Base-by-base conservation (phyloP, 1,140 invertebrate species). In the Steinernema feltiae region DNA sequence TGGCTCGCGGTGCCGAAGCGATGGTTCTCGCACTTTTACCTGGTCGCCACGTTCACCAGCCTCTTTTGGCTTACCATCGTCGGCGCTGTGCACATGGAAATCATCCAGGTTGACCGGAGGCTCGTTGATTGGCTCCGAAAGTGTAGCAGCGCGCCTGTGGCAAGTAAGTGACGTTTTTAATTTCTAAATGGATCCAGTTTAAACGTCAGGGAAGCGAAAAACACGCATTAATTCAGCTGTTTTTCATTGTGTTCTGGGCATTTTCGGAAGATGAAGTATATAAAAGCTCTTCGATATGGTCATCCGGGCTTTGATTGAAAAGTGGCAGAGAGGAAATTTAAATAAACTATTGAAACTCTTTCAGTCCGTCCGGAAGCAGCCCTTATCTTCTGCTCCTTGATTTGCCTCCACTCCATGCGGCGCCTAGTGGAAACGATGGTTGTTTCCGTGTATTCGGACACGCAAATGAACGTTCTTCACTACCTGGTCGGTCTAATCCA, bases 401-500 rank as follows among this genome's bases (percentile, higher is more conserved):
- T 93, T 0, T 89, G 89, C 0, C 74, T 92, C 21, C 93, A 94
- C 83, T 90, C 90, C 69, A 89, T 87, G 48, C 89, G 92, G 81
- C 89, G 93, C 81, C 90, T 91, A 46, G 93, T 93, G 84, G 93
- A 95, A 70, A 86, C 83, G 46, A 72, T 80, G 17, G 92, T 87
- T 82, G 85, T 94, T 7, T 92, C 90, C 85, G 90, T 95, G 15
- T 95, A 92, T 87, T 92, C 92, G 15, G 88, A 91, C 75, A 90
- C 89, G 46, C 91, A 91, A 86, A 94, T 95, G 78, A 93, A 93
- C 84, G 78, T 94, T 0, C 84, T 86, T 0, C 92, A 93, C 87
- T 95, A 94, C 82, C 71, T 91, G 0, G 84, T 92, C 63, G 93
- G 92, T 0, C 90, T 90, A 76, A 78, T 90, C 30, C 92, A 94